Evolutionary conservation across 2,113 vertebrate genomes (phyloP).

Genomic region (Archocentrus centrarchus): DNA sequence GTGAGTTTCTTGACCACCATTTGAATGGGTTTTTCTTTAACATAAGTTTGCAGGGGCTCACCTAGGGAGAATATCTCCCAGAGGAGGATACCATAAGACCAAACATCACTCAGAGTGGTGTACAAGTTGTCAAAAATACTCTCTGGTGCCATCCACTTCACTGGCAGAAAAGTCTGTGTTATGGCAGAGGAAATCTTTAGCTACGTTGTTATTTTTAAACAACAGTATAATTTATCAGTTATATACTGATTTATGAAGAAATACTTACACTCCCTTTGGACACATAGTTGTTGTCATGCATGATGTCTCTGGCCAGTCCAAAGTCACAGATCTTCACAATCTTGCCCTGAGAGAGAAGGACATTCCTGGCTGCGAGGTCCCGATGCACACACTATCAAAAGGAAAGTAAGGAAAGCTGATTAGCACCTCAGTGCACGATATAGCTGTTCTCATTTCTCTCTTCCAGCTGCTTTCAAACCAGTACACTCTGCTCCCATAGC

Average conservation of each 20-base stretch:
- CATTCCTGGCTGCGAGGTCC: slow-evolving; percentile 96
- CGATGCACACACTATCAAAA: slow-evolving; percentile 92
- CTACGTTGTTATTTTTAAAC: not conserved
- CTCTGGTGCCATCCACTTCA: slow-evolving; percentile 99
- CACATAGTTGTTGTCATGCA: slow-evolving; percentile 99
- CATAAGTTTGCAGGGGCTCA: slow-evolving; percentile 65
- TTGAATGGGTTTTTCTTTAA: not conserved
- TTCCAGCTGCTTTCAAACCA: not conserved
- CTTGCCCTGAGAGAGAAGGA: slow-evolving; percentile 97
- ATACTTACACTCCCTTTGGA: slow-evolving; percentile 97
- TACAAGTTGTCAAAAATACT: slow-evolving; percentile 99
- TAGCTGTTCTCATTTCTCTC: not conserved
- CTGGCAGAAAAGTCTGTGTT: slow-evolving; percentile 93
- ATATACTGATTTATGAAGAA: fast-evolving
- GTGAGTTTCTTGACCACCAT: not conserved
- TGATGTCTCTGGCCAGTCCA: slow-evolving; percentile 97
- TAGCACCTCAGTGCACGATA: not conserved
- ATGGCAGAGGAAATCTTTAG: not conserved
- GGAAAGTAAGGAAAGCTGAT: not conserved
- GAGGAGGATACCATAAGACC: slow-evolving; percentile 97
- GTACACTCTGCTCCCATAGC: slow-evolving; percentile 27
- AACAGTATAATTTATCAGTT: not conserved
- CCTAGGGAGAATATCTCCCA: slow-evolving; percentile 99
- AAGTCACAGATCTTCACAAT: slow-evolving; percentile 99
- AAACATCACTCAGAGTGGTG: slow-evolving; percentile 96